phyloP scores from a whole-genome alignment of 2,888 invertebrate genomes.

The Eupithecia dodoneata region DNA sequence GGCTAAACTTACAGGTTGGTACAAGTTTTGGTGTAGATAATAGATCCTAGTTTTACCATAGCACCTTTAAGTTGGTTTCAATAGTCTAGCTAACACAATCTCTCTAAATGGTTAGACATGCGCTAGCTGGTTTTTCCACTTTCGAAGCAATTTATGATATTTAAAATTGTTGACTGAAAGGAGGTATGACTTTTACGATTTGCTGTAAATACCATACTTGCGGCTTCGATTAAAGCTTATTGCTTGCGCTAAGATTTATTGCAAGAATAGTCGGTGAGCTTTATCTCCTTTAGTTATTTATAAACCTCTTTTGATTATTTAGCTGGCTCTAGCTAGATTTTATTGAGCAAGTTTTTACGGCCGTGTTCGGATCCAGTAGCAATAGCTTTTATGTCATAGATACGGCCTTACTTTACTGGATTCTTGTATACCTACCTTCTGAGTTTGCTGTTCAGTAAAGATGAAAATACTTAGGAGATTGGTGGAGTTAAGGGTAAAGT shows the following conservation, averaged over 20 bases:
- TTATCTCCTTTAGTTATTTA: conserved; percentile 15
- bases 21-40: too few relatives aligned
- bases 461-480: not conserved
- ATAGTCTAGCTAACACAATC: not conserved
- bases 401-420: conserved; percentile 6
- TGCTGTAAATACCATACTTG: conserved; percentile 2
- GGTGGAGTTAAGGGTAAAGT: not conserved
- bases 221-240: not conserved
- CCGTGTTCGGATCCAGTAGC: conserved; percentile 9
- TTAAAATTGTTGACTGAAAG: conserved; percentile 15
- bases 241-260: conserved; percentile 12
- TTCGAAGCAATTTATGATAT: conserved; percentile 24
- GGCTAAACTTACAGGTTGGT: too few relatives aligned
- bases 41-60: too few relatives aligned
- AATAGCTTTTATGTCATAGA: conserved; percentile 13
- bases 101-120: conserved; percentile 14
- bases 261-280: conserved; percentile 5
- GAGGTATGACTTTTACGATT: conserved; percentile 3
- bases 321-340: conserved; percentile 3
- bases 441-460: not conserved
- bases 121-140: conserved; percentile 20
- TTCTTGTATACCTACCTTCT: not conserved
- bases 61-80: not conserved
- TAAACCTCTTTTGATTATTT: conserved; percentile 9
- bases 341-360: conserved; percentile 18